phyloP scores from a whole-genome alignment of 2,888 invertebrate species.

The Epiblema foenella region DNA sequence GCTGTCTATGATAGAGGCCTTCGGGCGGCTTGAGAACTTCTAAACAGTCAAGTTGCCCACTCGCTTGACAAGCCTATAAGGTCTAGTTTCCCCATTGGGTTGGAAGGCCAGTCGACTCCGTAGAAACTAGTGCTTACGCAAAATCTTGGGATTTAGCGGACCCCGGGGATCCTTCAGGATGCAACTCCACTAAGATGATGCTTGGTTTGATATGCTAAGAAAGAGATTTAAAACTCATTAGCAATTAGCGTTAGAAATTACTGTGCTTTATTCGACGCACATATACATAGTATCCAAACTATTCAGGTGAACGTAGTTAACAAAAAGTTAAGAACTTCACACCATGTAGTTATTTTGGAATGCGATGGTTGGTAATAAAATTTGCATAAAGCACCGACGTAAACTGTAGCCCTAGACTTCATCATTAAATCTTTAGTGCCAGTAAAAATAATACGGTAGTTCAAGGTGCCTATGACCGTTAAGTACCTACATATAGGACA shows the following conservation, averaged over 20 bases:
- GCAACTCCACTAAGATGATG: too few relatives aligned
- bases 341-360: neutral
- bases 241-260: neutral
- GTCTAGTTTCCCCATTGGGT: too few relatives aligned
- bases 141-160: too few relatives aligned
- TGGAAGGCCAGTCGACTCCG: too few relatives aligned
- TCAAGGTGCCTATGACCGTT: neutral
- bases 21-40: too few relatives aligned
- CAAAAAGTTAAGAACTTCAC: neutral
- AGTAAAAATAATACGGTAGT: neutral
- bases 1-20: too few relatives aligned
- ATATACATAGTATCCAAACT: neutral
- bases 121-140: too few relatives aligned
- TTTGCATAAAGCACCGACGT: neutral
- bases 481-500: too few relatives aligned
- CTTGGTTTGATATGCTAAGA: neutral
- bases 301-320: neutral
- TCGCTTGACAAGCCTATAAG: too few relatives aligned
- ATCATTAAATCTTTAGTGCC: constrained; percentile 12
- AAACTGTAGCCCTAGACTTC: neutral
- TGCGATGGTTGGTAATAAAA: constrained; percentile 20
- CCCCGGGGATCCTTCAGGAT: too few relatives aligned
- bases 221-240: constrained; percentile 2
- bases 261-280: neutral
- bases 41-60: too few relatives aligned